phyloP scores from a whole-genome alignment of 2,888 invertebrate species.

The Nysson spinosus region DNA sequence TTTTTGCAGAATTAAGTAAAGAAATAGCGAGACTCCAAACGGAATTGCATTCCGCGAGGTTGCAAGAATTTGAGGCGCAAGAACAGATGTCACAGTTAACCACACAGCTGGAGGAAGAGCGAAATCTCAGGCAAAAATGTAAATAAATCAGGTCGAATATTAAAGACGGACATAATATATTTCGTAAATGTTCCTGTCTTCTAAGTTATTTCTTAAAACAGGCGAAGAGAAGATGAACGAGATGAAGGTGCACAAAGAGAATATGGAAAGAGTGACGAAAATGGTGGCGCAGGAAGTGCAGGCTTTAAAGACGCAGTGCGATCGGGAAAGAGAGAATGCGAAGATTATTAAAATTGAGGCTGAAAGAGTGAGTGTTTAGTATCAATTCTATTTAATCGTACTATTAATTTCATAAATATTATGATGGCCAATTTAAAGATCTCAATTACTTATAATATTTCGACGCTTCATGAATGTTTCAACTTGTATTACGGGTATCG shows the following conservation, averaged over 20 bases:
- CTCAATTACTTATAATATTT: too few species aligned
- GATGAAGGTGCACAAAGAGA: slow-evolving; percentile 78
- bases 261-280: slow-evolving; percentile 83
- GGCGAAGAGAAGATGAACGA: slow-evolving; percentile 55
- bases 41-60: slow-evolving; percentile 81
- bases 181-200: background rate
- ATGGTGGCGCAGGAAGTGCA: slow-evolving; percentile 83
- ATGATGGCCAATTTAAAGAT: too few species aligned
- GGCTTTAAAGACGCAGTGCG: slow-evolving; percentile 81
- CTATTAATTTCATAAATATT: too few species aligned
- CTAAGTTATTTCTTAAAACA: background rate
- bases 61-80: slow-evolving; percentile 86
- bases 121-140: slow-evolving; percentile 71
- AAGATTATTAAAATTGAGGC: slow-evolving; percentile 76
- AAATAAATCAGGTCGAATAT: too few species aligned
- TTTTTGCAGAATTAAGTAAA: slow-evolving; percentile 80
- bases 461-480: too few species aligned
- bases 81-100: slow-evolving; percentile 78
- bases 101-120: slow-evolving; percentile 79
- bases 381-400: background rate
- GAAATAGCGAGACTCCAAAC: slow-evolving; percentile 84
- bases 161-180: background rate
- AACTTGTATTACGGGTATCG: too few species aligned
- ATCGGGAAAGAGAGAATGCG: slow-evolving; percentile 81
- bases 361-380: slow-evolving; percentile 69